Evolutionary conservation across 2,888 invertebrate species (phyloP).

Genomic region (Sipunculus nudus): DNA sequence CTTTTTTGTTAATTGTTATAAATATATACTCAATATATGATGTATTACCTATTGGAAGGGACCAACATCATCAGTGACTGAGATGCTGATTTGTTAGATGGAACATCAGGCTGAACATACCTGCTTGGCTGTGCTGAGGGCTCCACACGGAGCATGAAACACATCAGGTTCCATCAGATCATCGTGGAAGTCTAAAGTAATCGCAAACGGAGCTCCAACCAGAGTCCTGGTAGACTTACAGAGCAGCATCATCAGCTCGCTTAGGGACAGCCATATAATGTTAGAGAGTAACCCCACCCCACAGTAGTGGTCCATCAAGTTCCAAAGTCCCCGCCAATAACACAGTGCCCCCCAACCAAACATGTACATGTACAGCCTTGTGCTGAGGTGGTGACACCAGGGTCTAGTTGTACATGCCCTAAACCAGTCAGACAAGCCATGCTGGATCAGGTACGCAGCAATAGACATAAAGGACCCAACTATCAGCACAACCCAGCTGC

Average conservation of each 20-base stretch:
- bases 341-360: slow-evolving; percentile 40
- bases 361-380: slow-evolving; percentile 36
- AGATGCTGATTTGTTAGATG: too few species aligned
- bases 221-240: slow-evolving; percentile 35
- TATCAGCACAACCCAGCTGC: slow-evolving; percentile 32
- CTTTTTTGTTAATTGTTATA: too few species aligned
- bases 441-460: slow-evolving; percentile 30
- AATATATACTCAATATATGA: too few species aligned
- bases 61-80: too few species aligned
- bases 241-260: slow-evolving; percentile 26
- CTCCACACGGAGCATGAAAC: too few species aligned
- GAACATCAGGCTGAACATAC: neutral
- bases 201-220: slow-evolving; percentile 38
- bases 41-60: too few species aligned
- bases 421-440: slow-evolving; percentile 19
- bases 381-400: slow-evolving; percentile 12
- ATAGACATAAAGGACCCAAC: slow-evolving; percentile 31
- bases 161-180: slow-evolving; percentile 36
- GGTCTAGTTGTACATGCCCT: neutral
- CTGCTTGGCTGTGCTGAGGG: too few species aligned
- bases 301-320: slow-evolving; percentile 38
- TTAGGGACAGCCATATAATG: slow-evolving; percentile 22
- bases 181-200: slow-evolving; percentile 33
- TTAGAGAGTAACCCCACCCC: slow-evolving; percentile 28
- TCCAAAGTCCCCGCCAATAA: slow-evolving; percentile 43